These are phyloP conservation scores for Phylloscopus trochiloides DNA, from an alignment of 2,113 vertebrate genomes.

Conservation along the genomic window DNA sequence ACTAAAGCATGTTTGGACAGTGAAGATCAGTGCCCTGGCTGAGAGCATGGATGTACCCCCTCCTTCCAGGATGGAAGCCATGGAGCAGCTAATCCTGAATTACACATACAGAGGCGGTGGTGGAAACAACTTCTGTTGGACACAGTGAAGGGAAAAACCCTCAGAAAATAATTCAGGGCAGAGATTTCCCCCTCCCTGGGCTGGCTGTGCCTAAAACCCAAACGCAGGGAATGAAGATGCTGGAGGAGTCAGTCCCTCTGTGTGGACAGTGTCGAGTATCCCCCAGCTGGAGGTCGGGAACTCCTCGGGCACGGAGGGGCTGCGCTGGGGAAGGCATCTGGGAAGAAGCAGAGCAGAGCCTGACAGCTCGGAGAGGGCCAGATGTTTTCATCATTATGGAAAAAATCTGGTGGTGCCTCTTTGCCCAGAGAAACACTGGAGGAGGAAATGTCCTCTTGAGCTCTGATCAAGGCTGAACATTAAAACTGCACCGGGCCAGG, in stretches of 20 bases:
- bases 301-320: not conserved
- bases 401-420: conserved; percentile 58
- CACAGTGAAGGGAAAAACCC: not conserved
- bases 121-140: not conserved
- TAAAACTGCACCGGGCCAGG: not conserved
- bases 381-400: conserved; percentile 50
- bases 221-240: not conserved
- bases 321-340: not conserved
- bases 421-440: conserved; percentile 39
- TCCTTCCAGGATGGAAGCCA: not conserved
- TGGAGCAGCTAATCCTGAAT: not conserved
- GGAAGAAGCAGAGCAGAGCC: conserved; percentile 18
- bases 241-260: not conserved
- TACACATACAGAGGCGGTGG: fast-evolving
- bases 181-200: not conserved
- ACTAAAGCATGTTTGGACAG: not conserved
- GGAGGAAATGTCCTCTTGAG: conserved; percentile 49
- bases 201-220: not conserved
- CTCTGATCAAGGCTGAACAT: conserved; percentile 6
- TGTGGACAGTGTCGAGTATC: not conserved
- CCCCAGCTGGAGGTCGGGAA: not conserved
- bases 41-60: not conserved
- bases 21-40: not conserved
- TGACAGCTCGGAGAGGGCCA: conserved; percentile 22
- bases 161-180: not conserved